phyloP scores from a whole-genome alignment of 35 echinoderm and acorn worm species.

The Heliocidaris erythrogramma region DNA sequence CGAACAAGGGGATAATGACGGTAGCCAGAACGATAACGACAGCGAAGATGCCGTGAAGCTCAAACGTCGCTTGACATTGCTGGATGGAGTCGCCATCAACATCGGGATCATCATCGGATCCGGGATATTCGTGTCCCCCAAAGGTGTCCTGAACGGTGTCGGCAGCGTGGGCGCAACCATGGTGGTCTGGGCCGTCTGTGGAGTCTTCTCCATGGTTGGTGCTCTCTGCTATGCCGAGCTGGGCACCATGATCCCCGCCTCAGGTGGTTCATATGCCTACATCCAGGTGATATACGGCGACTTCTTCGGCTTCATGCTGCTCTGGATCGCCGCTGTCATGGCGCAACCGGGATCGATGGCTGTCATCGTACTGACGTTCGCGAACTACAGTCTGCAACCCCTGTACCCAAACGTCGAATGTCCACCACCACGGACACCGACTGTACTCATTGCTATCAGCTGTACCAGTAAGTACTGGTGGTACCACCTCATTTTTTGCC shows the following conservation, averaged over 20 bases:
- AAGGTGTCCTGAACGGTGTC: slow-evolving; percentile 61
- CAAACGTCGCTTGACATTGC: slow-evolving; percentile 8
- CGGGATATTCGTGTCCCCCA: slow-evolving; percentile 81
- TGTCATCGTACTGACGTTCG: slow-evolving; percentile 77
- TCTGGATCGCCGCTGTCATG: slow-evolving; percentile 81
- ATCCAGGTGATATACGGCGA: slow-evolving; percentile 62
- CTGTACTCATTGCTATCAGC: slow-evolving; percentile 52
- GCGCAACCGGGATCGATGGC: slow-evolving; percentile 65
- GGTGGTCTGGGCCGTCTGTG: slow-evolving; percentile 66
- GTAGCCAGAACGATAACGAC: neutral
- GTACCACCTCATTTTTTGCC: neutral
- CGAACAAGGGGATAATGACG: neutral
- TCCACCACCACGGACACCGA: slow-evolving; percentile 45
- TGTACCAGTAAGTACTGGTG: slow-evolving; percentile 65
- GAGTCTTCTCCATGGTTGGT: slow-evolving; percentile 64
- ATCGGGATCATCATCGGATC: slow-evolving; percentile 74
- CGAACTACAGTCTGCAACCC: slow-evolving; percentile 75
- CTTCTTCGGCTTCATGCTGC: slow-evolving; percentile 65
- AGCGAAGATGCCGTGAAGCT: neutral
- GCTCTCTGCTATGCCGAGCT: slow-evolving; percentile 85
- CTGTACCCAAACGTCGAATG: slow-evolving; percentile 66
- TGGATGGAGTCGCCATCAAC: slow-evolving; percentile 52
- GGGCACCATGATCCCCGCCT: slow-evolving; percentile 59
- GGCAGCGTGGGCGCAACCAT: slow-evolving; percentile 69
- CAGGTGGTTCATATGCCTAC: slow-evolving; percentile 77